Percentiles rank a stretch among this genome's conserved stretches.
phyloP scores from a whole-genome alignment of 2,888 invertebrate species.

The Villa cingulata region DNA sequence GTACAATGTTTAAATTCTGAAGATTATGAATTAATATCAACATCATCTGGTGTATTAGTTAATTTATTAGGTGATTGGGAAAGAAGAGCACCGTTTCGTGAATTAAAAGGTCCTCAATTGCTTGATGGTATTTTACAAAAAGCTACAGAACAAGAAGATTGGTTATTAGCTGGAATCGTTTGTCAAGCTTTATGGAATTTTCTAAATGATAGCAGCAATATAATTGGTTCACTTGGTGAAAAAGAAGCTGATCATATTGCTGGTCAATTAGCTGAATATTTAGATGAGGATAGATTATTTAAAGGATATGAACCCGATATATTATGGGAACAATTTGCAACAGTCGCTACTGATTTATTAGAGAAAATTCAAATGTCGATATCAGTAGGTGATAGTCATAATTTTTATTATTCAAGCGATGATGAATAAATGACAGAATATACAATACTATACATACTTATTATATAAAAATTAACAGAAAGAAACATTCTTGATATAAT shows the following conservation, averaged over 20 bases:
- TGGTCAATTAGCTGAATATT: constrained; percentile 40
- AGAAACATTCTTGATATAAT: too few relatives aligned
- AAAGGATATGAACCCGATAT: constrained; percentile 24
- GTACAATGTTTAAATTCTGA: constrained; percentile 46
- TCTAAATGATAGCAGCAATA: constrained; percentile 41
- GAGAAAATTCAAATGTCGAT: constrained; percentile 37
- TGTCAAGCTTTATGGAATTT: constrained; percentile 66
- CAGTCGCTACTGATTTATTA: constrained; percentile 58
- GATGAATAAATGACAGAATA: too few relatives aligned
- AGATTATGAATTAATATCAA: constrained; percentile 55
- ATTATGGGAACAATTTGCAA: constrained; percentile 62
- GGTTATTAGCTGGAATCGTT: constrained; percentile 55
- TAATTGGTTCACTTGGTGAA: constrained; percentile 38
- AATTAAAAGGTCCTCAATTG: constrained; percentile 39
- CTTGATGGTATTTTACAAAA: constrained; percentile 42
- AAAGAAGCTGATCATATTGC: constrained; percentile 41
- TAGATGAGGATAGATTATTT: constrained; percentile 46
- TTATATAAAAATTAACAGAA: too few relatives aligned
- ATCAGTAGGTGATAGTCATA: background rate
- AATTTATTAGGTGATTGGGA: constrained; percentile 55
- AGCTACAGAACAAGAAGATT: constrained; percentile 46
- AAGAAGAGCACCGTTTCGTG: constrained; percentile 41
- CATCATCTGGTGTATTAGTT: constrained; percentile 69
- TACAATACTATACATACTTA: too few relatives aligned
- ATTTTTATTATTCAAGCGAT: background rate